A percentile compares a stretch with the other conserved stretches of the same genome.
These are phyloP conservation scores for Brassicogethes aeneus DNA, from an alignment of 2,888 invertebrate genomes.

Conservation along the genomic window DNA sequence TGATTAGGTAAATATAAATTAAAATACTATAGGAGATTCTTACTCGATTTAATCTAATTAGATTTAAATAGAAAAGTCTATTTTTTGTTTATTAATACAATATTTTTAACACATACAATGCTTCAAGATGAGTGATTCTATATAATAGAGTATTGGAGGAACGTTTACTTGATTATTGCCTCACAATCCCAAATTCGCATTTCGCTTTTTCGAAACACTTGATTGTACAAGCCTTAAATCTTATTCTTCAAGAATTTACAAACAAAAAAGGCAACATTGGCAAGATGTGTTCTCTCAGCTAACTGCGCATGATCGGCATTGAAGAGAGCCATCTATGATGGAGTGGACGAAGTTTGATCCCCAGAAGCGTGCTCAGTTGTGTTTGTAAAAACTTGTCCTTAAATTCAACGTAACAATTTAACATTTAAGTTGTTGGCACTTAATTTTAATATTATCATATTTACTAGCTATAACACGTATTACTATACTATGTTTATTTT, in stretches of 20 bases:
- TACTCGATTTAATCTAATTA: too few species aligned
- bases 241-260: neutral
- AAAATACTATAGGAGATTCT: too few species aligned
- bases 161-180: constrained; percentile 10
- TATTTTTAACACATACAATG: neutral
- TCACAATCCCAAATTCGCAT: constrained; percentile 15
- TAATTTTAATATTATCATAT: constrained; percentile 9
- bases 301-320: too few species aligned
- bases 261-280: too few species aligned
- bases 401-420: too few species aligned
- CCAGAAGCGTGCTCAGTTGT: too few species aligned
- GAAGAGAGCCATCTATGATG: too few species aligned
- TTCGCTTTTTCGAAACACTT: constrained; percentile 14
- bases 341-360: too few species aligned
- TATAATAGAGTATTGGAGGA: neutral
- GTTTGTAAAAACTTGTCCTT: too few species aligned
- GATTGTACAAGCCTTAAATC: constrained; percentile 19
- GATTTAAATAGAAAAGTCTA: neutral
- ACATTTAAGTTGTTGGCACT: constrained; percentile 17
- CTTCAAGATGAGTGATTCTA: neutral
- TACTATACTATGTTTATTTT: constrained; percentile 10
- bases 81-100: neutral
- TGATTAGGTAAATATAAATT: too few species aligned
- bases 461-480: constrained; percentile 14
- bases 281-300: too few species aligned